Evolutionary conservation across 2,113 vertebrate species (phyloP), one percentile per base, ranked within the genome.

Genomic region (Nesoenas mayeri): DNA sequence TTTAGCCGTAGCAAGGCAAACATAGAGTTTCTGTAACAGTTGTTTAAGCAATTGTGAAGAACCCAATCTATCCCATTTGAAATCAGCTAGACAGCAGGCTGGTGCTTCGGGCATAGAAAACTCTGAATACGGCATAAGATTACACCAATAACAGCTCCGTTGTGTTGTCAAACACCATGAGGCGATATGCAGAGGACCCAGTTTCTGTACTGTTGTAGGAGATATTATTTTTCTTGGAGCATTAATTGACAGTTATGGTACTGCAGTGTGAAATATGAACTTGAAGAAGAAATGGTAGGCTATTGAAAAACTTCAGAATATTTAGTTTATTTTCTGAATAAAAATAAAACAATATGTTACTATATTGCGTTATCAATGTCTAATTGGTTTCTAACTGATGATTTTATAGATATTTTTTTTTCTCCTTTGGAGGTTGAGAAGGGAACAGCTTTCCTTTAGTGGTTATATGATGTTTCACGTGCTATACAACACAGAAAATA

Each of bases 121-220:
- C 17, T 42, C 18, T 57, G 48, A 75, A 20, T 61, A 19, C 15
- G 2, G 22, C 7, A 1, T 48, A n/a, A 34, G 18, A 26, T 53
- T 48, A 15, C 2, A 1, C 36, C 32, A 44, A 0, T 24, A 65
- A 67, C 14, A 9, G 12, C n/a, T 66, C 40, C 6, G 2, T 8
- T 57, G 11, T 22, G 5, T 31, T 89, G 36, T 48, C 25, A 53
- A 87, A 53, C 38, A 47, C 31, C 26, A 3, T 2, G 4, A 42
- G 25, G 20, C 1, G 1, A 5, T n/a, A 38, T 25, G 36, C 40
- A 31, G 69, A 75, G 4, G 29, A 78, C 15, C 4, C 25, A 22
- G 1, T 51, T 79, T 56, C 31, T 84, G 10, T 48, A 2, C n/a
- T 81, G 4, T 85, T 60, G 36, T 53, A 56, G 42, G 48, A 42